Percentiles rank a stretch among this genome's conserved stretches.
Conservation (phyloP, 2,797 vertebrate genomes). For the Sphaeramia orbicularis region DNA sequence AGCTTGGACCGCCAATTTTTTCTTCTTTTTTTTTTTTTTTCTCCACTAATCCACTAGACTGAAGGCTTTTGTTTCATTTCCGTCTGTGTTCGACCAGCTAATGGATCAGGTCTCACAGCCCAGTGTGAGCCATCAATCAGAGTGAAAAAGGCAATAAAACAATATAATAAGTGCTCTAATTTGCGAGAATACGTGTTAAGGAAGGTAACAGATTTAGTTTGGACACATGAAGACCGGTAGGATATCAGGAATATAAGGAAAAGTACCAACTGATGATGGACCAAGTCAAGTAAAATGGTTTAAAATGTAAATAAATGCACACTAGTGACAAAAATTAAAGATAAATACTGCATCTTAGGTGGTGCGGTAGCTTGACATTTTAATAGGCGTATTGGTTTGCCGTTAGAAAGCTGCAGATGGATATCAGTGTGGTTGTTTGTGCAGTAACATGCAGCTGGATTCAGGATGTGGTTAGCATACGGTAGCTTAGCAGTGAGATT, state of each 20-base stretch:
- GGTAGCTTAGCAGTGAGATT: too few species aligned
- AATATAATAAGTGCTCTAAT: slow-evolving; percentile 42
- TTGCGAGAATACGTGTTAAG: slow-evolving; percentile 45
- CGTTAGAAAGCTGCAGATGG: too few species aligned
- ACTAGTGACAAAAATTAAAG: background rate
- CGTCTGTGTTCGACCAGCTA: slow-evolving; percentile 68
- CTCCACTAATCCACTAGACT: slow-evolving; percentile 59
- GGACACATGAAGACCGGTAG: background rate
- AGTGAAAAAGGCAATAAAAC: slow-evolving; percentile 29
- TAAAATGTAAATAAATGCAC: background rate
- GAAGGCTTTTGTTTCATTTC: slow-evolving; percentile 64
- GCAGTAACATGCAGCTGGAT: too few species aligned
- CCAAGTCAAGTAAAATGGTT: too few species aligned
- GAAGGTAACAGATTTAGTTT: slow-evolving; percentile 8
- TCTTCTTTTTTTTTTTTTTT: slow-evolving; percentile 43
- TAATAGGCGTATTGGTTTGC: too few species aligned
- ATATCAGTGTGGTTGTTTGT: too few species aligned
- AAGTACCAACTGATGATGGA: background rate
- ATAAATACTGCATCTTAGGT: too few species aligned
- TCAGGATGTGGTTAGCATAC: too few species aligned
- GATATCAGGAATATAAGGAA: background rate
- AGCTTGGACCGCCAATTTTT: slow-evolving; percentile 58
- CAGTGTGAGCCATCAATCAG: slow-evolving; percentile 67
- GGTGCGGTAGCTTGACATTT: background rate
- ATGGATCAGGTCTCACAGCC: slow-evolving; percentile 66